Conservation (phyloP, 64 coral and sea anemone species). For the Stichodactyla mertensii region DNA sequence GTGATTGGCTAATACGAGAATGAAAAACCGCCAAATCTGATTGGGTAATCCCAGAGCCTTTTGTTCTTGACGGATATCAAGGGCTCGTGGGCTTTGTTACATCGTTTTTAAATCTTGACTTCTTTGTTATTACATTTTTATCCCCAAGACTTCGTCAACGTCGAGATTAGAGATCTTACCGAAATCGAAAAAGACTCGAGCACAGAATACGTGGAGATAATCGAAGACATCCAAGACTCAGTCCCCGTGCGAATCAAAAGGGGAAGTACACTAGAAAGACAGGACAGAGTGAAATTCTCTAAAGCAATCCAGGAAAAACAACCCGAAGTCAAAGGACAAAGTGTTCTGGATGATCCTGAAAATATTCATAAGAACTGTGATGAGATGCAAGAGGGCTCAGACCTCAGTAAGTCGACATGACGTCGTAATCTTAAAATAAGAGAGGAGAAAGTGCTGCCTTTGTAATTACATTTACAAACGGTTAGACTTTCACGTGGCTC, state of each 20-base stretch:
- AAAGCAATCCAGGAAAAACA: background rate
- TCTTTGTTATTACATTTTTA: background rate
- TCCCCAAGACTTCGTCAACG: background rate
- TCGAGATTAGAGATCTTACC: background rate
- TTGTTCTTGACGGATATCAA: no score
- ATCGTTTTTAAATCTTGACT: background rate
- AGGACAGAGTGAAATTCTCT: constrained; percentile 6
- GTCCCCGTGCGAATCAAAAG: background rate
- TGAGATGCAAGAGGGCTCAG: background rate
- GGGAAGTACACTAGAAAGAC: background rate
- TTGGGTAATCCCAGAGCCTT: no score
- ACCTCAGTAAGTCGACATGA: background rate
- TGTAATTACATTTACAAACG: no score
- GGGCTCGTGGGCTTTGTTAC: no score
- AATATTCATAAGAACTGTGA: background rate
- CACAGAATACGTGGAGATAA: constrained; percentile 5
- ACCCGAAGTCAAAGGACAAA: background rate
- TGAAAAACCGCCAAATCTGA: no score
- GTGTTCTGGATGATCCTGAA: background rate
- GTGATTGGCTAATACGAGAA: no score
- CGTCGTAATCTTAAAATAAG: background rate
- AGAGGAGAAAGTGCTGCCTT: no score
- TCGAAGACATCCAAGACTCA: background rate
- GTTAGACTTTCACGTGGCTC: no score
- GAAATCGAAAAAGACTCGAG: background rate